Evolutionary conservation across 2,113 vertebrate species (phyloP).

Genomic region (Scophthalmus maximus): DNA sequence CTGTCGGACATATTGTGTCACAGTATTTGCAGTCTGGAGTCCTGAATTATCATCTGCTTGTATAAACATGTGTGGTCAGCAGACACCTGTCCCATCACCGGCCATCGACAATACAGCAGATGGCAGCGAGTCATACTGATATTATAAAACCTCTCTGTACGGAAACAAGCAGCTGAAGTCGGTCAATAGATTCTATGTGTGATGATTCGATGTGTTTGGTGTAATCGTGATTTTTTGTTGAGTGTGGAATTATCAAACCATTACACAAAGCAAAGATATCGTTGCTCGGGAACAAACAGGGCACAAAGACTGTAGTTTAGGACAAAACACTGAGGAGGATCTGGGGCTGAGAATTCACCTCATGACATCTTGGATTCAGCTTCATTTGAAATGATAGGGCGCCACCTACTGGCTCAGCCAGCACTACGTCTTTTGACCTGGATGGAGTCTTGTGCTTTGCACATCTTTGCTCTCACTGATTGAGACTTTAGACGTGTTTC

Average conservation of each 20-base stretch:
- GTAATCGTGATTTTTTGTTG: constrained; percentile 9
- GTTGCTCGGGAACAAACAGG: constrained; percentile 11
- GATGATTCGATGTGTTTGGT: constrained; percentile 51
- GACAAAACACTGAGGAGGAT: constrained; percentile 1
- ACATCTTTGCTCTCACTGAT: too few relatives aligned
- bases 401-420: constrained; percentile 52
- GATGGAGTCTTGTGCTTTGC: background rate
- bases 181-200: constrained; percentile 56
- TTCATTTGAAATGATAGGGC: constrained; percentile 52
- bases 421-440: background rate
- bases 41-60: constrained; percentile 31
- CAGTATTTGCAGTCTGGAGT: constrained; percentile 45
- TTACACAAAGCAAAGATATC: constrained; percentile 15
- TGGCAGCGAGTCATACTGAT: constrained; percentile 60
- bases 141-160: constrained; percentile 50
- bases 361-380: background rate
- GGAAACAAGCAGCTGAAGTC: constrained; percentile 37
- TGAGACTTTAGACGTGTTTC: too few relatives aligned
- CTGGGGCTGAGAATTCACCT: background rate
- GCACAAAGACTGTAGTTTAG: too few relatives aligned
- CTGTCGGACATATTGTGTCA: constrained; percentile 26
- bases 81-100: constrained; percentile 63
- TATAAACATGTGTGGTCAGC: constrained; percentile 53
- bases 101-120: constrained; percentile 65
- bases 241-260: constrained; percentile 1